Evolutionary conservation across 2,113 vertebrate genomes (phyloP).

Genomic region (Gobiocypris rarus): DNA sequence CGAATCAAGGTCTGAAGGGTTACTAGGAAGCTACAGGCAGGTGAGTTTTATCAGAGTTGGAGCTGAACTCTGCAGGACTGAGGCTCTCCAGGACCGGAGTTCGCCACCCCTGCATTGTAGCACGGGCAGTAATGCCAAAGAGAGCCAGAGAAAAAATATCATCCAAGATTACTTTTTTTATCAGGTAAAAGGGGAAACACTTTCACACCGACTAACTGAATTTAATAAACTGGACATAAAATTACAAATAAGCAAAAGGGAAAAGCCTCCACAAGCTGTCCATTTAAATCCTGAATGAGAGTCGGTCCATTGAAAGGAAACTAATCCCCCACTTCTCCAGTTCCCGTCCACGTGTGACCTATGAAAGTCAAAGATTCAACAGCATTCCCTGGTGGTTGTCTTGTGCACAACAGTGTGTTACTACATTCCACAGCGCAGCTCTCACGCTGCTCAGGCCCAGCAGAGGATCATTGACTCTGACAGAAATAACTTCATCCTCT

Average conservation of each 20-base stretch:
- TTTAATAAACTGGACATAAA: slow-evolving; percentile 1
- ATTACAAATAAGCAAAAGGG: slow-evolving; percentile 8
- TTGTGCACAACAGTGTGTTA: slow-evolving; percentile 60
- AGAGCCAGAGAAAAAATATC: not conserved
- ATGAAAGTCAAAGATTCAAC: slow-evolving; percentile 59
- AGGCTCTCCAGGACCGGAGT: too few species aligned
- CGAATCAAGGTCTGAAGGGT: too few species aligned
- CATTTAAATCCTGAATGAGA: slow-evolving; percentile 30
- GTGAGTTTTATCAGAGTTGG: too few species aligned
- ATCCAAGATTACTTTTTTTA: slow-evolving; percentile 3
- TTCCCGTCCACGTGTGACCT: not conserved
- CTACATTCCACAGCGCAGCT: not conserved
- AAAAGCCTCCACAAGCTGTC: slow-evolving; percentile 3
- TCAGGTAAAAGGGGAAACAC: not conserved
- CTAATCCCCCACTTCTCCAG: not conserved
- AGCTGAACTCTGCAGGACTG: too few species aligned
- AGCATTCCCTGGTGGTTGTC: slow-evolving; percentile 73
- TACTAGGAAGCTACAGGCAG: too few species aligned
- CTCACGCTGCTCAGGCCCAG: slow-evolving; percentile 3
- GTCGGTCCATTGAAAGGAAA: not conserved
- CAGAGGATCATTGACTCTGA: slow-evolving; percentile 54
- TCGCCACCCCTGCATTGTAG: too few species aligned
- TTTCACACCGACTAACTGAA: not conserved
- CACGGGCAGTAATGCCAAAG: not conserved
- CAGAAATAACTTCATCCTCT: slow-evolving; percentile 52